Evolutionary conservation across 1,140 invertebrate species (phyloP), one percentile per base, ranked within the genome.

Genomic region (Macrosteles quadrilineatus): DNA sequence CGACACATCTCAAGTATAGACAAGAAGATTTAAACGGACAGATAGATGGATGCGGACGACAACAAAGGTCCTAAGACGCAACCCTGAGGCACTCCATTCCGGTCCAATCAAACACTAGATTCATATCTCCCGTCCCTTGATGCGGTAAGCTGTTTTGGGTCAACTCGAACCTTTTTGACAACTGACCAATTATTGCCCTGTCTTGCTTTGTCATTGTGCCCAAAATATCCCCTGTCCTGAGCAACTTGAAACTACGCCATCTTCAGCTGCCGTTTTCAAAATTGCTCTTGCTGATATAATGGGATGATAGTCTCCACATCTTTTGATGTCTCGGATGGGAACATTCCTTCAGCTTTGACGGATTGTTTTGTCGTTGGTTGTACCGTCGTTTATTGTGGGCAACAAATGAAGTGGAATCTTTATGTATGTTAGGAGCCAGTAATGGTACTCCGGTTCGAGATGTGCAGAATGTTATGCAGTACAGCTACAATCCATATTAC

Each of bases 21-120:
- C 32, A 6, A n/a, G n/a, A 4, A 36, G 32, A 36, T 36, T 14
- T 36, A 36, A 36, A 36, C 32, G 4, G 32, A 36, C 32, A 36
- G 32, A 36, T 36, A 36, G 14, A 14, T 36, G n/a, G n/a, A n/a
- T n/a, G n/a, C 32, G 32, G 4, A 36, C 32, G n/a, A 50, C 21
- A 50, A 50, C 47, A 50, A 50, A 50, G 47, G 47, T 6, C 47
- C 47, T n/a, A 50, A 50, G 47, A 50, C 47, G 47, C 47, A 50
- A 50, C 47, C 47, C 47, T 50, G 47, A 50, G 47, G 36, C 36
- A 40, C 14, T 6, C 47, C 47, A 50, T 50, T 50, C 47, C n/a
- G 14, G 4, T 19, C 47, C 47, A 50, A 50, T 50, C 47, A 50
- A 50, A 50, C 47, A 11, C 47, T 50, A 50, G 47, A 50, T 50